Evolutionary conservation across 1,140 invertebrate species (phyloP).

Genomic region (Drosophila ercepeae): DNA sequence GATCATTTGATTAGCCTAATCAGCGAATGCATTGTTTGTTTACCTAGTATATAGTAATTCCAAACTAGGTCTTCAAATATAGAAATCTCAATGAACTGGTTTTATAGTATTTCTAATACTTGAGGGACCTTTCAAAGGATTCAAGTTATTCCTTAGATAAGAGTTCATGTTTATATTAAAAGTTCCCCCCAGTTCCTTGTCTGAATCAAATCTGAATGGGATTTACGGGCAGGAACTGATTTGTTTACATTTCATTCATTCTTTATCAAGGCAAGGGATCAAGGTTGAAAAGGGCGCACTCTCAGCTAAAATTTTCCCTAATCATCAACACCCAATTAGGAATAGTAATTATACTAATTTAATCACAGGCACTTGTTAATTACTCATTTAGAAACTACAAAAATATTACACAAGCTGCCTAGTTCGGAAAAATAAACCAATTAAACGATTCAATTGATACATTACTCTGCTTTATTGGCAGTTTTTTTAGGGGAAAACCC

Average conservation of each 20-base stretch:
- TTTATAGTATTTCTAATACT: neutral
- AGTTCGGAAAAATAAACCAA: slow-evolving; percentile 31
- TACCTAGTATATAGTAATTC: slow-evolving; percentile 25
- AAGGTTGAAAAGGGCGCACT: slow-evolving; percentile 15
- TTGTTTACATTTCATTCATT: slow-evolving; percentile 16
- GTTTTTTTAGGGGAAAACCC: slow-evolving; percentile 10
- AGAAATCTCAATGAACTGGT: slow-evolving; percentile 14
- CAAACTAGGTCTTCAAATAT: slow-evolving; percentile 66
- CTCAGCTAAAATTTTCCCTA: neutral
- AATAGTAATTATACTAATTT: neutral
- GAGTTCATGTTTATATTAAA: neutral
- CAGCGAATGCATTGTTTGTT: slow-evolving; percentile 59
- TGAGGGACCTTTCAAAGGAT: neutral
- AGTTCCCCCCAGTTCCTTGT: neutral
- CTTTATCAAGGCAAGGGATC: slow-evolving; percentile 10
- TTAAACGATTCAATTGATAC: slow-evolving; percentile 33
- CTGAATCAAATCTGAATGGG: slow-evolving; percentile 22
- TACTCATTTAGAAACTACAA: neutral
- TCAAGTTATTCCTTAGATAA: too few species aligned
- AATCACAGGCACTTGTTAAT: neutral
- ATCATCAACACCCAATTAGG: neutral
- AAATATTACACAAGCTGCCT: neutral
- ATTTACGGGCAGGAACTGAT: slow-evolving; percentile 12
- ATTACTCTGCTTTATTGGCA: neutral
- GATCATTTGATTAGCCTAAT: slow-evolving; percentile 51